phyloP scores from a whole-genome alignment of 2,797 vertebrate species.

The Hypotaenidia okinawae region DNA sequence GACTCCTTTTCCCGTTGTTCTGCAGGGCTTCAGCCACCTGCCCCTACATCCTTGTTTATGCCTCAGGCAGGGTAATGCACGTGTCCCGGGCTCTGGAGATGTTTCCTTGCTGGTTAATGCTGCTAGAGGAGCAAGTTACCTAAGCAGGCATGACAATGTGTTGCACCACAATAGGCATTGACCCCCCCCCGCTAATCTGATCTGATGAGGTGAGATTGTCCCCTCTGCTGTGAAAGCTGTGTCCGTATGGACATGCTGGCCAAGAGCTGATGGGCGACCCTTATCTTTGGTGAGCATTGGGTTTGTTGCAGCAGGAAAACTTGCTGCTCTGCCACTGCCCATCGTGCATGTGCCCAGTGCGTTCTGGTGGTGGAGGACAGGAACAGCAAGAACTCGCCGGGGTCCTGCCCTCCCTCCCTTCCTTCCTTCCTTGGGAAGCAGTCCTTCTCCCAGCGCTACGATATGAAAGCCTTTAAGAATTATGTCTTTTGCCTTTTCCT shows the following conservation, averaged over 20 bases:
- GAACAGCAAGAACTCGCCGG: background rate
- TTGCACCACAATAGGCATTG: no score
- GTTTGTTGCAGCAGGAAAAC: background rate
- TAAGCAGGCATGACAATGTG: fast-evolving
- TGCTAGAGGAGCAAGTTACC: background rate
- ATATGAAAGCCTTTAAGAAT: background rate
- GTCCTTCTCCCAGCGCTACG: background rate
- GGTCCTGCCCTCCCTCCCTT: background rate
- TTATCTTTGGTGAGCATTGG: background rate
- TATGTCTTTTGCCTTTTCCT: background rate
- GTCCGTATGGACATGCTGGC: fast-evolving
- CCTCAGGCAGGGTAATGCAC: background rate
- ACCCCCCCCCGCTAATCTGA: no score
- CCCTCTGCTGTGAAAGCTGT: background rate
- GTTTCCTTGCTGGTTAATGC: background rate
- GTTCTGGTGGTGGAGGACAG: background rate
- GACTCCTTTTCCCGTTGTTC: background rate
- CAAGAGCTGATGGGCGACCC: background rate
- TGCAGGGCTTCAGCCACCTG: background rate
- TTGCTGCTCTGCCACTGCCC: background rate
- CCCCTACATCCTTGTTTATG: background rate
- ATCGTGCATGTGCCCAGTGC: no score
- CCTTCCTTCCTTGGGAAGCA: background rate
- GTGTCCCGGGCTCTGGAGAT: background rate
- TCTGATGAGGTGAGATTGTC: background rate